Conservation (phyloP, 2,113 vertebrate genomes). For the Nestor notabilis region DNA sequence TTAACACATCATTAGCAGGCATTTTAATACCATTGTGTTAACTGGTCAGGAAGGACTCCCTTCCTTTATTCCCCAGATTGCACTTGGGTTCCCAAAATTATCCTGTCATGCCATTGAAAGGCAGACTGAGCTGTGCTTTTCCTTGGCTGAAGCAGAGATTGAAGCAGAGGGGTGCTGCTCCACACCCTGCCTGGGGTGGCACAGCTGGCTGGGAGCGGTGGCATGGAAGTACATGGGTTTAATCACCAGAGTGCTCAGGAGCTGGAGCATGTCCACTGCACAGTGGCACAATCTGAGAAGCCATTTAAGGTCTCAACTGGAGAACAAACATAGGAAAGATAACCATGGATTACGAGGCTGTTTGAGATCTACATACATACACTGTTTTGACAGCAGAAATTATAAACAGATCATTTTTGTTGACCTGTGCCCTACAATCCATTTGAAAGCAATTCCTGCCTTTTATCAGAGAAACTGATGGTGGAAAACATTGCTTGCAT, state of each 20-base stretch:
- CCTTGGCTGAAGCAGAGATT: not conserved
- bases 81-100: not conserved
- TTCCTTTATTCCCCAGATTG: not conserved
- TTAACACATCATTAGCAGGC: not conserved
- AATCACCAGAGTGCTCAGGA: not conserved
- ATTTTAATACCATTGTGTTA: not conserved
- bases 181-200: not conserved
- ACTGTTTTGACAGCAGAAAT: slow-evolving; percentile 58
- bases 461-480: not conserved
- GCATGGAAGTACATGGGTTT: not conserved
- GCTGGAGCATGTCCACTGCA: not conserved
- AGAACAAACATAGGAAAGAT: slow-evolving; percentile 10
- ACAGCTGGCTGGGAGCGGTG: not conserved
- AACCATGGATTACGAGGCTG: not conserved
- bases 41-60: not conserved
- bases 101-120: not conserved
- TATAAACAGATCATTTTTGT: slow-evolving; percentile 33
- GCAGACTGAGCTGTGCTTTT: accelerated
- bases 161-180: not conserved
- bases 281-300: not conserved
- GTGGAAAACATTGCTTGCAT: slow-evolving; percentile 30
- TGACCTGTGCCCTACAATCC: slow-evolving; percentile 29
- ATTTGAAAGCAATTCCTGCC: slow-evolving; percentile 26
- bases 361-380: not conserved
- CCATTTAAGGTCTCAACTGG: slow-evolving; percentile 20